A percentile compares a stretch with the other conserved stretches of the same genome.
Conservation (phyloP, 1,140 invertebrate genomes). For the Diuraphis noxia region DNA sequence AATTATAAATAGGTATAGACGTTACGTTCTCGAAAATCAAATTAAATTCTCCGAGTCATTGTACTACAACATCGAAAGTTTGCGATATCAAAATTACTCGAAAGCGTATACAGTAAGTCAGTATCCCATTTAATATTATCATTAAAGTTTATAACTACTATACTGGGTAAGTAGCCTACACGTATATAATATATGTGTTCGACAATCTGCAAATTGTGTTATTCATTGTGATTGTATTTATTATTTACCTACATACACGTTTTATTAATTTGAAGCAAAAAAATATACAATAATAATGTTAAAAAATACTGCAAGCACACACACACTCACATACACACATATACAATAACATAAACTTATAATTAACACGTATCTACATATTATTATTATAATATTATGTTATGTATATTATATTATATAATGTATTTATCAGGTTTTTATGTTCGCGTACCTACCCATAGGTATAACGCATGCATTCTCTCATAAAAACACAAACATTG, state of each 20-base stretch:
- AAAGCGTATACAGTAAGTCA: background rate
- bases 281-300: background rate
- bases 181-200: background rate
- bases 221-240: background rate
- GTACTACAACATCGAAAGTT: too few relatives aligned
- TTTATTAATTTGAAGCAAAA: background rate
- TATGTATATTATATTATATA: too few relatives aligned
- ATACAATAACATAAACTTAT: background rate
- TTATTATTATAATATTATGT: background rate
- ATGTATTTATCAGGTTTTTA: background rate
- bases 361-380: background rate
- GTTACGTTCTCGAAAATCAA: too few relatives aligned
- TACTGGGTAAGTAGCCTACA: too few relatives aligned
- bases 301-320: background rate
- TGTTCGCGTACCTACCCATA: background rate
- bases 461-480: background rate
- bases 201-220: background rate
- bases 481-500: background rate
- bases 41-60: too few relatives aligned
- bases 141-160: too few relatives aligned
- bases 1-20: too few relatives aligned
- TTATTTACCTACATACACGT: background rate
- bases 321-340: background rate
- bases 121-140: too few relatives aligned
- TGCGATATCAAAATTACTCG: too few relatives aligned